Conservation (phyloP, 2,797 vertebrate genomes). For the Phrynocephalus forsythii region DNA sequence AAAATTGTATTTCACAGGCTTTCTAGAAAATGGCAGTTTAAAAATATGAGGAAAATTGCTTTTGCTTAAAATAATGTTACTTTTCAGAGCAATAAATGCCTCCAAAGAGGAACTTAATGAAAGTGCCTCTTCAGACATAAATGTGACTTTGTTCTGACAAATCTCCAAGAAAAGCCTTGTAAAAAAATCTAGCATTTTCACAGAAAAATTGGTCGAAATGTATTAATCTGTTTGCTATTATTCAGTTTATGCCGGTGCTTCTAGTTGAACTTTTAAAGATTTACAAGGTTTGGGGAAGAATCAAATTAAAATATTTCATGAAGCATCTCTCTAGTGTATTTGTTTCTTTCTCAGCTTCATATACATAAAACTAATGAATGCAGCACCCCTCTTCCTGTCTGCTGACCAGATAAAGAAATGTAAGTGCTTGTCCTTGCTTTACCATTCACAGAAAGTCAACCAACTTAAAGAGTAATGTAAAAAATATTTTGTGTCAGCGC, state of each 20-base stretch:
- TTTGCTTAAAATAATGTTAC: constrained; percentile 11
- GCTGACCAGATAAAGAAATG: constrained; percentile 59
- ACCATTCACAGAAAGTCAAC: constrained; percentile 74
- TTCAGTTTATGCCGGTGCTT: constrained; percentile 45
- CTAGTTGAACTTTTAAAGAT: constrained; percentile 46
- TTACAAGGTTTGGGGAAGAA: neutral
- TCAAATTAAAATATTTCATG: constrained; percentile 57
- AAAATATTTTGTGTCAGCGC: constrained; percentile 72
- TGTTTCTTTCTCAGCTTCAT: constrained; percentile 33
- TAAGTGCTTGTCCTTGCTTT: constrained; percentile 69
- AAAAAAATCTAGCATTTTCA: constrained; percentile 47
- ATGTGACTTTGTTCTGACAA: constrained; percentile 33
- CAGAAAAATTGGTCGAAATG: constrained; percentile 48
- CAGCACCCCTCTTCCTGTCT: constrained; percentile 64
- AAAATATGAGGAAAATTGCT: constrained; percentile 9
- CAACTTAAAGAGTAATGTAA: constrained; percentile 67
- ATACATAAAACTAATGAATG: constrained; percentile 55
- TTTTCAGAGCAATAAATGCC: neutral
- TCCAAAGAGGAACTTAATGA: constrained; percentile 27
- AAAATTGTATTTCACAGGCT: constrained; percentile 14
- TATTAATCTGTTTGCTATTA: constrained; percentile 31
- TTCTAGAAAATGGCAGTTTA: constrained; percentile 3
- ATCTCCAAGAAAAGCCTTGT: constrained; percentile 27
- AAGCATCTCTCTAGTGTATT: constrained; percentile 34
- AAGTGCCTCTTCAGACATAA: constrained; percentile 15